Evolutionary conservation across 2,888 invertebrate genomes (phyloP), one percentile per base, ranked within the genome.

Genomic region (Polydrusus tereticollis): DNA sequence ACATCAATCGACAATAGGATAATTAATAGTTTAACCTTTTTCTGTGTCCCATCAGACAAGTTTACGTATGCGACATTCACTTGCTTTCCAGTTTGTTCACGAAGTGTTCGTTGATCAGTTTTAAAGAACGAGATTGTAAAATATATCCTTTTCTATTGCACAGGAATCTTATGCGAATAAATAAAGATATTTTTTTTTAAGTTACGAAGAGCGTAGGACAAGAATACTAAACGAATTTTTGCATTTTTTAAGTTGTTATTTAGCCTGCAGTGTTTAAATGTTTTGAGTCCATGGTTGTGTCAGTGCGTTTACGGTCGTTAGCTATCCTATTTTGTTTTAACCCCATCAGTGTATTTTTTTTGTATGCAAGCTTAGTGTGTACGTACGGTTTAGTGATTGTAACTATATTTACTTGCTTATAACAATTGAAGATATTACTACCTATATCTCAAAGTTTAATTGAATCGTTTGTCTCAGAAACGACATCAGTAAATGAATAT

Each of bases 221-320:
- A 45, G 47, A 58, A 59, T 59, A 59, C 47, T 66, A 59, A 47
- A 36, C 50, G 67, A 36, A 50, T n/a, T n/a, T n/a, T n/a, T 14
- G 21, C 50, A 38, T 64, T 64, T 64, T 64, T 64, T 4, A 33
- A 36, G 47, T 50, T 50, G 50, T 36, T 63, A 47, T 45, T 38
- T 21, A 33, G 41, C 45, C 14, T 67, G n/a, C n/a, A n/a, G 59
- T 59, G 21, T 59, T 67, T 50, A 67, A 58, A 57, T 67, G 58
- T 47, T 67, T 67, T 18, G 12, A 59, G 67, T 74, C 65, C 67
- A 60, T 58, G 65, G 73, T 67, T 60, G 60, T 77, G 62, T 64
- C 62, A 58, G 55, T 62, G 59, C 59, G 33, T 50, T 57, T 65
- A 69, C 18, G 47, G 14, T 52, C 20, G 66, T 16, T 41, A 29